Conservation (phyloP, 2,113 vertebrate species). For the Atlantisia rogersi region DNA sequence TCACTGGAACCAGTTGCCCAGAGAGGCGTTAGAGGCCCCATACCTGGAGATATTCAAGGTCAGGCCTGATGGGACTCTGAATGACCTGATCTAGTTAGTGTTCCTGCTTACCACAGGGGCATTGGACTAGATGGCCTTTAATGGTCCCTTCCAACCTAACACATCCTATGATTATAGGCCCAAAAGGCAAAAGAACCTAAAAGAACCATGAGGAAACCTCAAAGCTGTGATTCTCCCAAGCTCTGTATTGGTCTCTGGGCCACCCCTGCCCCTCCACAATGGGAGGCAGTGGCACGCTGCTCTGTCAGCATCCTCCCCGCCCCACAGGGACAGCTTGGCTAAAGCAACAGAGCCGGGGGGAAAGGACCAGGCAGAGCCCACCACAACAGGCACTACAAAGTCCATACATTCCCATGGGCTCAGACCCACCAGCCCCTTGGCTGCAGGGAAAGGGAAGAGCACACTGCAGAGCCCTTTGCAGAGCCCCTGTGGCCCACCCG, state of each 20-base stretch:
- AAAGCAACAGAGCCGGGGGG: background rate
- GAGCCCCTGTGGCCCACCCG: background rate
- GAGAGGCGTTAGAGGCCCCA: no score
- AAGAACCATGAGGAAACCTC: background rate
- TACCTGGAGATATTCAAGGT: no score
- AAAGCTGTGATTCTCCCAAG: background rate
- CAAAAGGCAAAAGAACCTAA: background rate
- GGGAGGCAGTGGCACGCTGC: accelerated
- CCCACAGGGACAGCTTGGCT: background rate
- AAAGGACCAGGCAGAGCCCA: background rate
- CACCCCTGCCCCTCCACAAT: background rate
- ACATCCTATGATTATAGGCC: no score
- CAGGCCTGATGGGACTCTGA: no score
- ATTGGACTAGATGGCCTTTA: no score
- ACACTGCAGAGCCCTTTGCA: background rate
- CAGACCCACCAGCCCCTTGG: background rate
- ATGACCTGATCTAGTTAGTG: no score
- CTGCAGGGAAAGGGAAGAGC: background rate
- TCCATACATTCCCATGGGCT: background rate
- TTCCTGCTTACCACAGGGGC: no score
- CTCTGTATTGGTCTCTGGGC: background rate
- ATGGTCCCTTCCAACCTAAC: no score
- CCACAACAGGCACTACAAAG: background rate
- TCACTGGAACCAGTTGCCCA: no score
- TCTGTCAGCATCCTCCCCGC: background rate